Conservation (phyloP, 2,113 vertebrate species). For the Diadophis punctatus region DNA sequence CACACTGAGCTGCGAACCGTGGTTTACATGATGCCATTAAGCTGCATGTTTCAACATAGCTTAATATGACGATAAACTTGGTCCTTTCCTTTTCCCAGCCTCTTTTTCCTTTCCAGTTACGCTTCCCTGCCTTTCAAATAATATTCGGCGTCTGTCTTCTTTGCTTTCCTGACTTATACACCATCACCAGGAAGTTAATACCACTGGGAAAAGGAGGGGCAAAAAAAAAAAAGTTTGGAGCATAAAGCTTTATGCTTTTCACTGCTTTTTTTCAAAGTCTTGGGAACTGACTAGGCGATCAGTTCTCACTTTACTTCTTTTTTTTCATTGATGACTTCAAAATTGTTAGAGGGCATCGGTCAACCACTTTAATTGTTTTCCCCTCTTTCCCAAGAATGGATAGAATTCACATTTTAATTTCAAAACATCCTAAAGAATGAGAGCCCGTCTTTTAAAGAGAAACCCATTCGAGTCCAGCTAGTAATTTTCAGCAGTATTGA, state of each 20-base stretch:
- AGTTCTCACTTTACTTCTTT: neutral
- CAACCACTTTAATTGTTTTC: neutral
- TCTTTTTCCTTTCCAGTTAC: neutral
- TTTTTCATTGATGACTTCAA: neutral
- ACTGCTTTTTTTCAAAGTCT: neutral
- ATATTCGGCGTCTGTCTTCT: neutral
- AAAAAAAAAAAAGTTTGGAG: too few species aligned
- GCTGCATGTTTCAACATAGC: neutral
- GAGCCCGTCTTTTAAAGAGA: neutral
- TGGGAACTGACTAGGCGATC: neutral
- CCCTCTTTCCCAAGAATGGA: neutral
- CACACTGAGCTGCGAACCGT: neutral
- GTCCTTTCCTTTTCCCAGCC: neutral
- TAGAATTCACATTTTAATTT: neutral
- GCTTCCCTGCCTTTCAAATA: neutral
- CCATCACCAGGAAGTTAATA: neutral
- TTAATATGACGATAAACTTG: neutral
- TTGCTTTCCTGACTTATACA: neutral
- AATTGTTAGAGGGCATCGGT: neutral
- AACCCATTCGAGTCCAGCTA: fast-evolving
- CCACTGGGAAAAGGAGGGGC: neutral
- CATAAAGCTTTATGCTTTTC: neutral
- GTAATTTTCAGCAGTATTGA: neutral
- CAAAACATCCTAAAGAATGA: neutral
- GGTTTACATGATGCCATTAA: neutral